Evolutionary conservation across 2,113 vertebrate genomes (phyloP), one percentile per base, ranked within the genome.

Genomic region (Platysternon megacephalum): DNA sequence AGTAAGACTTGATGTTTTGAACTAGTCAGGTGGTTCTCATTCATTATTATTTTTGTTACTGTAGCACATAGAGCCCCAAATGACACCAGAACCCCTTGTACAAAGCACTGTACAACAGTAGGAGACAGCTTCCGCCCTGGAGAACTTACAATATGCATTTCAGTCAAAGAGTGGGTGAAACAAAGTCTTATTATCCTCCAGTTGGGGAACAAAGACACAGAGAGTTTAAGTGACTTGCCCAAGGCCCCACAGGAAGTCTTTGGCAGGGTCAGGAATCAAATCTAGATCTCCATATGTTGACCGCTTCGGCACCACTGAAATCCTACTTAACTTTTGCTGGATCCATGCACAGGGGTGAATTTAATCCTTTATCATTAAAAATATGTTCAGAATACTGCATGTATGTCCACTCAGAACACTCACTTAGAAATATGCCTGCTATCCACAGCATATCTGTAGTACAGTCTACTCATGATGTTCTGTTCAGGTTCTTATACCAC

Each of bases 11-110:
- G 61, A n/a, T 17, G 19, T 83, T 87, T 61, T 89, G 49, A 94
- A 78, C 68, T 19, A 87, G n/a, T 19, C 4, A 8, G 74, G 22
- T 80, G 32, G 6, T 81, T 93, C 19, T 87, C 89, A 48, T 68
- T n/a, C n/a, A 29, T 85, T 76, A 76, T 26, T 42, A 26, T 76
- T 44, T 42, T 24, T 44, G 42, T 85, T 79, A 39, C 72, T 6
- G 79, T 86, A 86, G 85, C 22, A 53, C 58, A 65, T 13, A 85
- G 56, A 93, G 13, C 28, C 55, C 80, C 44, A 79, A 55, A 91
- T 91, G 72, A 48, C 21, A 65, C 78, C 35, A 0, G 0, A 24
- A 29, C 3, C 13, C 29, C 6, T 84, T 9, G 89, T 61, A 26
- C 21, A 51, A 79, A 35, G 53, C 8, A 48, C 12, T 17, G 22